phyloP scores from a whole-genome alignment of 35 echinoderm and acorn worm genomes.

The Lytechinus pictus region DNA sequence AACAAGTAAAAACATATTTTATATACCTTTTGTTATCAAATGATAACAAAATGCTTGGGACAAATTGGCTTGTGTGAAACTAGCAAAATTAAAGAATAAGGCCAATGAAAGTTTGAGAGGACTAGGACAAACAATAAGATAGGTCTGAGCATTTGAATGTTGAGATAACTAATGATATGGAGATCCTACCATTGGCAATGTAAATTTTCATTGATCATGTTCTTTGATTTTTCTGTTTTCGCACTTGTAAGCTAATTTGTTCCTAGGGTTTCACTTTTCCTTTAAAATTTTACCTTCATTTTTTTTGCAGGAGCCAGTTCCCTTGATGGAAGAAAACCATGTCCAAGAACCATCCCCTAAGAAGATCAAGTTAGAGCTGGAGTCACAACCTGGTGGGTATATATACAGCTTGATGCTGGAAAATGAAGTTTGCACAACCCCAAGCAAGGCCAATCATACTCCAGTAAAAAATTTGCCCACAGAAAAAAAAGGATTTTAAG shows the following conservation, averaged over 20 bases:
- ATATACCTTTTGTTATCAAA: background rate
- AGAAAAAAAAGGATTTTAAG: background rate
- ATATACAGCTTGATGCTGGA: background rate
- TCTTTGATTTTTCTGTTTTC: too few species aligned
- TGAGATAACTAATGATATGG: too few species aligned
- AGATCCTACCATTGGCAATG: too few species aligned
- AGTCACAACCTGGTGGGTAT: background rate
- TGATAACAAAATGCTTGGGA: too few species aligned
- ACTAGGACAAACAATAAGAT: too few species aligned
- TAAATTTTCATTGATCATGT: too few species aligned
- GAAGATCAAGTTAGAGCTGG: background rate
- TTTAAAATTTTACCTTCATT: background rate
- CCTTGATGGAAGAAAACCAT: background rate
- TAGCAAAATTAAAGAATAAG: too few species aligned
- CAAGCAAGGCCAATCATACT: background rate
- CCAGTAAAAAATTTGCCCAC: background rate
- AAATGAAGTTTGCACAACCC: background rate
- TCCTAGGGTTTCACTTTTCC: background rate
- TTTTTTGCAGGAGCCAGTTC: background rate
- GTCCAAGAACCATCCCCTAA: background rate
- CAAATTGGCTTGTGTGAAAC: too few species aligned
- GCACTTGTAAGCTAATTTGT: background rate
- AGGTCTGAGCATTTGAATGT: too few species aligned
- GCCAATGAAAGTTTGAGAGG: too few species aligned
- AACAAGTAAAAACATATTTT: too few species aligned